Percentiles rank a stretch among this genome's conserved stretches.
These are phyloP conservation scores for Xerus rutilus DNA, from an alignment of 2,797 vertebrate genomes.

Conservation along the genomic window DNA sequence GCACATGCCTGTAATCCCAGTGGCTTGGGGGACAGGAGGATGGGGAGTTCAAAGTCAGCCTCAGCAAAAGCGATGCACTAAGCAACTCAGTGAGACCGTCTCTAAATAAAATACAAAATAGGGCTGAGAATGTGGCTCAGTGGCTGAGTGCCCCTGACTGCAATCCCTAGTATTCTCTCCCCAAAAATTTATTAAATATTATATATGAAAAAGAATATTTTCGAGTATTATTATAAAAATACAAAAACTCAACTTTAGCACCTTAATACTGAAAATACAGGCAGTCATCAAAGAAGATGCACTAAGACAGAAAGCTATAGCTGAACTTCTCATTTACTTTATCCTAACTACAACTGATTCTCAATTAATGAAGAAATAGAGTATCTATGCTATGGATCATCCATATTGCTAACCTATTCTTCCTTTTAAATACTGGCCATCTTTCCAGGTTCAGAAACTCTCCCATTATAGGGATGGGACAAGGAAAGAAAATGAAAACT, in stretches of 20 bases:
- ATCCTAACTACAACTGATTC: slow-evolving; percentile 33
- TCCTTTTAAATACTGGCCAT: slow-evolving; percentile 8
- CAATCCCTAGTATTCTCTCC: too few relatives aligned
- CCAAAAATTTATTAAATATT: too few relatives aligned
- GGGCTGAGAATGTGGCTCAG: too few relatives aligned
- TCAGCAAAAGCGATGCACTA: too few relatives aligned
- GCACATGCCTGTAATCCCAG: too few relatives aligned
- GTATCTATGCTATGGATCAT: background rate
- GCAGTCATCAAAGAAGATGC: background rate
- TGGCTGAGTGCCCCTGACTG: too few relatives aligned
- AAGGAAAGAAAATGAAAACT: slow-evolving; percentile 46
- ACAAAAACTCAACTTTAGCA: slow-evolving; percentile 30
- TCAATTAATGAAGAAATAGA: slow-evolving; percentile 27
- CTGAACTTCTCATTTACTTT: background rate
- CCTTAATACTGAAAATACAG: background rate
- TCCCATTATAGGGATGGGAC: background rate
- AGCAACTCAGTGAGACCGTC: too few relatives aligned
- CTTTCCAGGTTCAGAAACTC: slow-evolving; percentile 4
- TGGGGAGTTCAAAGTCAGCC: too few relatives aligned
- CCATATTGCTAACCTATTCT: background rate
- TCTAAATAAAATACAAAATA: too few relatives aligned
- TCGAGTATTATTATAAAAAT: slow-evolving; percentile 2
- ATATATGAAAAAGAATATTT: slow-evolving; percentile 17
- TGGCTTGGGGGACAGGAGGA: too few relatives aligned
- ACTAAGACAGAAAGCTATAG: background rate